Evolutionary conservation across 2,888 invertebrate genomes (phyloP), one percentile per base, ranked within the genome.

Genomic region (Eristalinus aeneus): DNA sequence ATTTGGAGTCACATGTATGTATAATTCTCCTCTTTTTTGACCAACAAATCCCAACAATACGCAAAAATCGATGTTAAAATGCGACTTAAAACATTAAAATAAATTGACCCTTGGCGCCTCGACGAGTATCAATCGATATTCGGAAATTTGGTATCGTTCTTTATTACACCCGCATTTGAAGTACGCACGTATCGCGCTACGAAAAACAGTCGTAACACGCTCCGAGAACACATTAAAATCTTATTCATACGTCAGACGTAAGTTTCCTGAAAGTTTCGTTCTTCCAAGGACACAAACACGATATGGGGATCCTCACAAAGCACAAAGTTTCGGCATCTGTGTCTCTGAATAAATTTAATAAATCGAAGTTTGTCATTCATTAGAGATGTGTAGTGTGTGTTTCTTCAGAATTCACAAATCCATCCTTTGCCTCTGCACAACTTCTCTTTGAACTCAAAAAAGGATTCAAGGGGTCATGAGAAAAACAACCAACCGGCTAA

Each of bases 401-500:
- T 32, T n/a, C 9, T 11, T 11, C 10, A 27, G 32, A 75, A 46
- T 53, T 23, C 22, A 27, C 0, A 32, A 22, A 39, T 11, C 56
- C 54, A 10, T 75, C 67, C 46, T 65, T 46, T 65, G 75, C 65
- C 75, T 39, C 27, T 34, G 60, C 10, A 23, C 23, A 23, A 56
- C 56, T 23, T 56, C 56, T 16, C 16, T 16, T 10, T 60, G 23
- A 36, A 22, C 61, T 63, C 36, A 65, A 32, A 23, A 39, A 67
- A 67, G 76, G 71, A 76, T 81, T 81, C 81, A 81, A 81, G 56
- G 65, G 76, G 36, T 76, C 65, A 71, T 76, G 71, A 53, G 64
- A 69, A 64, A 36, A 64, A 60, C 46, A 75, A 23, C 69, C 56
- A 27, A 56, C 39, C 23, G 9, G 6, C n/a, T 10, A 12, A 65